Base-by-base conservation (phyloP, 1,140 invertebrate species). In the Andrena cerasifolii region DNA sequence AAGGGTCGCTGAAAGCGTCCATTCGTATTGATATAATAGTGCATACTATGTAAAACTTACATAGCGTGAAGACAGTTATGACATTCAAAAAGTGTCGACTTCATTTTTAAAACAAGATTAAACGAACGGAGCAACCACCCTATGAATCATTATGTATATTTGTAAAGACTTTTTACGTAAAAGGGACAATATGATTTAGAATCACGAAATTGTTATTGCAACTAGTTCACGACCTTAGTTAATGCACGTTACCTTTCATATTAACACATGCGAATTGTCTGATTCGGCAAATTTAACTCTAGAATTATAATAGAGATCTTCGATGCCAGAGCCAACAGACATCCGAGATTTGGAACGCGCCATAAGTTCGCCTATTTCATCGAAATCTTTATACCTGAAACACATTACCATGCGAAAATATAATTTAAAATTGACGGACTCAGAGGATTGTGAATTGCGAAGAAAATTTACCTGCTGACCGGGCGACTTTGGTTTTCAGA, bases 271-370 rank as follows among this genome's bases (percentile, higher is more conserved):
- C 6, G 89, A 88, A 59, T 62, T 88, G 40, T 92, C 90, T 12
- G 89, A 81, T 47, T 91, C 88, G 26, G 82, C 74, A 70, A 90
- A 90, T 86, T 91, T 92, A 31, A 89, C 71, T 88, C 89, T 91
- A 43, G 89, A 82, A 81, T 86, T 90, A 62, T 88, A 88, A 73
- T 89, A 91, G 24, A 90, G 71, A 82, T 92, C 90, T 74, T 92
- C 91, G 49, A 92, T 86, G 45, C 88, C 89, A 16, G 91, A 91
- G 65, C 87, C 89, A 85, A 89, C 90, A 14, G 93, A 94, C 83
- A 91, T 88, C 47, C 93, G 93, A 12, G 93, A 94, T 83, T 94
- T 94, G n/a, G 93, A 93, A 49, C 93, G 92, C 36, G 91, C 91
- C 86, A 93, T 92, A 79, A 94, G 87, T 82, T 93, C 93, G 65